Evolutionary conservation across 37 sponge, comb jelly and placozoan species (phyloP), one percentile per base, ranked within the genome.

Genomic region (Theonella swinhoei): DNA sequence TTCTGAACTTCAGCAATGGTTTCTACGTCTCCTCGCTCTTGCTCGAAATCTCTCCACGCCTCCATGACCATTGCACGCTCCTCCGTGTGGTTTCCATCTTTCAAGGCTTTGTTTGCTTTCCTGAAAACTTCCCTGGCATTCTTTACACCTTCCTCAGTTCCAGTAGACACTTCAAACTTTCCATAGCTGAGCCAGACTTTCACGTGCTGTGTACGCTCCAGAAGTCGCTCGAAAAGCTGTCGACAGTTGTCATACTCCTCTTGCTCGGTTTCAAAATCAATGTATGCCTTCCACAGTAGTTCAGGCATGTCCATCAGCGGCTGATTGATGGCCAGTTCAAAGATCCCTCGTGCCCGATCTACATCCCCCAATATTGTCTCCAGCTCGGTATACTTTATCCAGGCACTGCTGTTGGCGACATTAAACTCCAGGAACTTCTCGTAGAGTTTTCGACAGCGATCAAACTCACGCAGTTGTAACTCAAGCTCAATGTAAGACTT

Each of bases 301-400:
- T 98, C 99, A 0, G 99, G 99, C 95, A 98, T 98, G 75, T 98
- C 99, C 76, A 98, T 86, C 17, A 92, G n/a, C 5, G 96, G 93
- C 40, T 98, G 97, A 32, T 80, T 74, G 42, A 96, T 86, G 34
- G 99, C 99, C 28, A 98, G 80, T 78, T 98, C 93, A 68, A 88
- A 94, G 34, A 98, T 96, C 62, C 91, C 95, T 33, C 99, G 67
- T 8, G 99, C 90, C 26, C 99, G 83, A 23, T 96, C 97, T 5
- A 68, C 54, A 76, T 98, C 99, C 38, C 91, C 93, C 22, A 93
- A 80, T 60, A 93, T 89, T 33, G 90, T 80, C 75, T 98, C 98
- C 63, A 96, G 78, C 79, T 94, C 94, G 17, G 97, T 90, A 80
- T 92, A 94, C 68, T 98, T 98, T 43, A 98, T 92, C 99, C 99